Evolutionary conservation across 2,113 vertebrate genomes (phyloP), one percentile per base, ranked within the genome.

Genomic region (Sorex fumeus): DNA sequence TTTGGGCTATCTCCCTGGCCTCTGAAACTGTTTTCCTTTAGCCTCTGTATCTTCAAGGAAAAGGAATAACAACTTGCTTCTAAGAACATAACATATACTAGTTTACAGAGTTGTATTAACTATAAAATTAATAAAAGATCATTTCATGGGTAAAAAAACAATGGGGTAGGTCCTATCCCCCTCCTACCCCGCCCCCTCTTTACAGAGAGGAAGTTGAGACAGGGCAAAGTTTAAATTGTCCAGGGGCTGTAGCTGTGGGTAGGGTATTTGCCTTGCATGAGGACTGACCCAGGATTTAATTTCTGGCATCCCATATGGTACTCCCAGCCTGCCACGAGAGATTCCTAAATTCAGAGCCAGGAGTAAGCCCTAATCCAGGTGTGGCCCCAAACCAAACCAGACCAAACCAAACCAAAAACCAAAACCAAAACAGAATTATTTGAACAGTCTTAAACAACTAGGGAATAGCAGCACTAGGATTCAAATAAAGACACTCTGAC

Each of bases 151-250:
- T 91, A 34, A 87, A 79, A n/a, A 79, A 16, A n/a, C n/a, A n/a
- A n/a, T n/a, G n/a, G n/a, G n/a, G n/a, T n/a, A n/a, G n/a, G n/a
- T 3, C 70, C 40, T 40, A 40, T 40, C 40, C 40, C 3, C 7
- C 40, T 40, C 62, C 60, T 88, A 19, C 34, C 84, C 86, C 21
- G 72, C 62, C 25, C 36, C 72, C 60, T 83, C 93, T 81, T 86
- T 71, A 70, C 30, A 71, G 27, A 87, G 85, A 84, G n/a, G 69
- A 93, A 94, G 86, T 62, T 16, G 66, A 93, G 47, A 83, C 25
- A 87, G 25, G 43, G 34, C 75, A n/a, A 79, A 86, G 60, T 76
- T 40, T 40, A 43, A 70, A 53, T 82, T 86, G 28, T 75, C 69
- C 40, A 40, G 40, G 40, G 40, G 40, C 40, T 40, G 40, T 40